These are phyloP conservation scores for Garra rufa DNA, from an alignment of 2,113 vertebrate genomes.

Conservation along the genomic window DNA sequence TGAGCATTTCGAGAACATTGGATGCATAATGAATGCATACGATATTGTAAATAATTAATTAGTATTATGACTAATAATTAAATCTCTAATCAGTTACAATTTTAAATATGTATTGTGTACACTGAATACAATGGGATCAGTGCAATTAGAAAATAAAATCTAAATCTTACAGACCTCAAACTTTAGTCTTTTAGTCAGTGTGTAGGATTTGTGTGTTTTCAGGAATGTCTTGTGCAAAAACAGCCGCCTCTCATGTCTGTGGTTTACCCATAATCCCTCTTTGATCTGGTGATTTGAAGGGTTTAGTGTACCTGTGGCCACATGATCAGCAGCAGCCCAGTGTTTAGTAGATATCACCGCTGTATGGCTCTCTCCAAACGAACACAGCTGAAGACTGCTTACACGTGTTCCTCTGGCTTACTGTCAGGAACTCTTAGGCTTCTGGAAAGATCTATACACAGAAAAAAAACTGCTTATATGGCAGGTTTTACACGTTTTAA, in stretches of 20 bases:
- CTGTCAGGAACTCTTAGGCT: slow-evolving; percentile 30
- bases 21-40: no score
- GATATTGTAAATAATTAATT: no score
- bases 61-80: no score
- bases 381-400: slow-evolving; percentile 66
- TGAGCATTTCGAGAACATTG: no score
- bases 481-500: slow-evolving; percentile 16
- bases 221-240: slow-evolving; percentile 29
- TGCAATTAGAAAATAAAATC: no score
- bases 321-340: slow-evolving; percentile 77
- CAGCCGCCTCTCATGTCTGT: slow-evolving; percentile 71
- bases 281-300: slow-evolving; percentile 83
- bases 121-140: no score
- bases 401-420: slow-evolving; percentile 66
- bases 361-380: slow-evolving; percentile 73
- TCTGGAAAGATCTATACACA: background rate
- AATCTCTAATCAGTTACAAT: no score
- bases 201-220: background rate
- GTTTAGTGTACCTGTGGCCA: slow-evolving; percentile 75
- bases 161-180: no score
- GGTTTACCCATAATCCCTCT: slow-evolving; percentile 79
- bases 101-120: no score
- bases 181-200: no score
- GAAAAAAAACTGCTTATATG: background rate
- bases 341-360: slow-evolving; percentile 81